Evolutionary conservation across 2,797 vertebrate species (phyloP), one percentile per base, ranked within the genome.

Genomic region (Myotis planiceps): DNA sequence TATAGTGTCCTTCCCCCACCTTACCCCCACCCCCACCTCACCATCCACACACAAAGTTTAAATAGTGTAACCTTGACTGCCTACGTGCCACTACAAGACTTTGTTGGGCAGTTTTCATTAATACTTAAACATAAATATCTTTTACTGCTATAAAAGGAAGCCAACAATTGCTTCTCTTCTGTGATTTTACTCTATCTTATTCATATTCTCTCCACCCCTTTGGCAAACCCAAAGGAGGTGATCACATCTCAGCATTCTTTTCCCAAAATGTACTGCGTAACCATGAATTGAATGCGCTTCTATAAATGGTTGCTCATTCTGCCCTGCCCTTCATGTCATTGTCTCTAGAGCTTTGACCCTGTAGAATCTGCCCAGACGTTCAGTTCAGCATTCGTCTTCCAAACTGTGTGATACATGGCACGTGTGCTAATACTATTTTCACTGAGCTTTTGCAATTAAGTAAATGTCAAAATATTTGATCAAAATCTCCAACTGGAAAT

Each of bases 101-200:
- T 97, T 95, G 83, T 78, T 95, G 94, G 90, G 69, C 69, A 83
- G 88, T 96, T 92, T 98, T 87, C 58, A 95, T 96, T 93, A 94
- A 55, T 96, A 97, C 95, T 97, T 97, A 98, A 98, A 97, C 72
- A 97, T 95, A 98, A 92, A 97, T 94, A 96, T 94, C 92, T 97
- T 92, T 97, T 95, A 95, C 9, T 84, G 2, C 21, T 91, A 69
- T 97, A 96, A 80, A 78, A 95, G 92, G 85, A 97, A 42, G 16
- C 76, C 95, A 93, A 55, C 45, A 94, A 42, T 81, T 80, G 93
- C 86, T 97, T 96, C 60, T 96, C 65, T 92, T 78, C 42, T 91
- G 63, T 76, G 76, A 97, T 93, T 63, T 63, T 65, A 19, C 7
- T 68, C 12, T 5, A 6, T 63, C 23, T 83, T 66, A 51, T 3